Evolutionary conservation across 2,888 invertebrate genomes (phyloP), one percentile per base, ranked within the genome.

Genomic region (Drosophila putrida): DNA sequence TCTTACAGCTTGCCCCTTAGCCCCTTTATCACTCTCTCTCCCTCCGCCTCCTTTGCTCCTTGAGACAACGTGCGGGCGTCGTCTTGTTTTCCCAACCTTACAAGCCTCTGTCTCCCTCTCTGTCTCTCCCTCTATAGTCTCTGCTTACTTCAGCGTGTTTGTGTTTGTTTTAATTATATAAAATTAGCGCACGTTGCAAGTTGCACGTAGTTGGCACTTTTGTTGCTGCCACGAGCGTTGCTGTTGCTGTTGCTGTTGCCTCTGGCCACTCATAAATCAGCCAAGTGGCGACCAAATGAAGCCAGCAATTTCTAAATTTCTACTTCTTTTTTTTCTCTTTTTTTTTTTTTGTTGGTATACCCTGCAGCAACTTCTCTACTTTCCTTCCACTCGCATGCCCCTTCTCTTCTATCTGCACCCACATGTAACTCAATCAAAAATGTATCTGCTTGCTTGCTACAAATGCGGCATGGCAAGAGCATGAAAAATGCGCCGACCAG

Each of bases 181-280:
- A 84, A 84, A 84, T 84, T 88, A 84, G 83, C 82, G 85, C 86
- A 84, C 82, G 88, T 88, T 84, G 88, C 85, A 88, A 69, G 85
- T 69, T 88, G 88, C 83, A 83, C 80, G 88, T 85, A 71, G 76
- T 76, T 65, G 70, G 59, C 57, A 58, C 62, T 63, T 57, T 28
- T 28, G 53, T 65, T 43, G 78, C 50, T 61, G 73, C 59, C 47
- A 54, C 31, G 9, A 54, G 43, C 49, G 49, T 20, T 35, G 11
- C 58, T 41, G 57, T 46, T 54, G 11, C 58, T 41, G 57, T 46
- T 54, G 62, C 39, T 50, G 46, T 36, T 67, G 62, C 59, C 59
- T 54, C 66, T 67, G 75, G 60, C 75, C 70, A 71, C 83, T 88
- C 88, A 84, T 84, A 84, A 84, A 84, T 84, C 83, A 88, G 87